Evolutionary conservation across 1,140 invertebrate genomes (phyloP).

Genomic region (Cherax quadricarinatus): DNA sequence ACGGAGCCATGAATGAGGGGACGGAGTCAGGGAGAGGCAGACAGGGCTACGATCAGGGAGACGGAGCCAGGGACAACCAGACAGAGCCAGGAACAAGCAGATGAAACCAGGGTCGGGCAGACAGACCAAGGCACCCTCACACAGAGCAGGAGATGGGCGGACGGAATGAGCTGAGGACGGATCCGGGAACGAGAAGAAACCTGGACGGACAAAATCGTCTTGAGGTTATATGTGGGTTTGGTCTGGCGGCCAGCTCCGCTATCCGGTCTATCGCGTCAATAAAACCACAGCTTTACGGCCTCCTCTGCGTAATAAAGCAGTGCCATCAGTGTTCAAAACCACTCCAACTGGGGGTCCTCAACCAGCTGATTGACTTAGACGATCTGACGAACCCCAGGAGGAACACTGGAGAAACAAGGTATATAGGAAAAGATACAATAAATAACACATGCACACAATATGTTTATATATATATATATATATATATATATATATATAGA

Average conservation of each 20-base stretch:
- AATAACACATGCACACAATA: background rate
- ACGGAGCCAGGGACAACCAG: too few species aligned
- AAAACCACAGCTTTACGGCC: conserved; percentile 41
- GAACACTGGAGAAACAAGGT: background rate
- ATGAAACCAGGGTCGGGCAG: too few species aligned
- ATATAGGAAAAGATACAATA: background rate
- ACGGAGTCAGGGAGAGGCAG: too few species aligned
- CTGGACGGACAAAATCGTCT: too few species aligned
- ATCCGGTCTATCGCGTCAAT: conserved; percentile 2
- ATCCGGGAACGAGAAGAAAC: too few species aligned
- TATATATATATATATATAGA: conserved; percentile 21
- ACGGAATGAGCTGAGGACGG: too few species aligned
- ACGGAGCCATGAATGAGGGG: too few species aligned
- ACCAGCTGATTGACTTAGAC: conserved; percentile 31
- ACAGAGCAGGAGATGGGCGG: too few species aligned
- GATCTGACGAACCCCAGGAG: background rate
- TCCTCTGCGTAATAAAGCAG: conserved; percentile 14
- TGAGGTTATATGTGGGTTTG: background rate
- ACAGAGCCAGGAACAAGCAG: too few species aligned
- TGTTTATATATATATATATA: conserved; percentile 15
- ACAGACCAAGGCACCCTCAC: too few species aligned
- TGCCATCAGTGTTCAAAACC: conserved; percentile 35
- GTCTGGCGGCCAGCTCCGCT: background rate
- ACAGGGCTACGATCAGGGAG: too few species aligned
- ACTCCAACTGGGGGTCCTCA: conserved; percentile 21